Conservation (phyloP, 2,888 invertebrate species). For the Anodontia alba region DNA sequence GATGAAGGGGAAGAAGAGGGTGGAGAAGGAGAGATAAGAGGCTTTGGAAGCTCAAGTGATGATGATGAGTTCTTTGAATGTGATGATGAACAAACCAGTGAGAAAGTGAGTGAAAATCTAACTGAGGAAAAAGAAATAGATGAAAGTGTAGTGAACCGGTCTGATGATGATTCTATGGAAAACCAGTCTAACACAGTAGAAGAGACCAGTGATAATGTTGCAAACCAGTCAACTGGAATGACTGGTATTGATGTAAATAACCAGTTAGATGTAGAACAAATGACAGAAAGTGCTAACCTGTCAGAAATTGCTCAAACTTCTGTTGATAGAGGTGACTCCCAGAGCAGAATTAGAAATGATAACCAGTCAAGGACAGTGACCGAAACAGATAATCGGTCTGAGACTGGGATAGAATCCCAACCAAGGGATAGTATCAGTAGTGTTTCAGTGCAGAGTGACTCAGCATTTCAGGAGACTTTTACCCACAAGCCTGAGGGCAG, state of each 20-base stretch:
- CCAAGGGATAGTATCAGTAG: constrained; percentile 44
- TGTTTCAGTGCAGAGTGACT: constrained; percentile 56
- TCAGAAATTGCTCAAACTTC: background rate
- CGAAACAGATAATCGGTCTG: constrained; percentile 32
- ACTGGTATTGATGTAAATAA: background rate
- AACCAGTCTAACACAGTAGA: constrained; percentile 12
- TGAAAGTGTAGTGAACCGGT: constrained; percentile 27
- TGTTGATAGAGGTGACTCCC: background rate
- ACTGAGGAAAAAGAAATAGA: constrained; percentile 44
- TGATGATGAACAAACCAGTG: constrained; percentile 54
- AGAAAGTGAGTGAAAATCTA: constrained; percentile 39
- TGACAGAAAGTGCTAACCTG: background rate
- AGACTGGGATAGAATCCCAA: constrained; percentile 38
- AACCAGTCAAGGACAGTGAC: background rate
- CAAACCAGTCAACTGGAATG: background rate
- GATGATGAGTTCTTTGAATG: constrained; percentile 85
- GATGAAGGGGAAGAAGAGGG: constrained; percentile 20
- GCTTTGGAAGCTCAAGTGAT: constrained; percentile 33
- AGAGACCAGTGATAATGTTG: background rate
- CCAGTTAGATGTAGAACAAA: background rate
- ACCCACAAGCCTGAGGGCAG: constrained; percentile 88
- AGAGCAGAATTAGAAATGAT: background rate
- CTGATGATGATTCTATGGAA: constrained; percentile 13
- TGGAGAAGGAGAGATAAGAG: background rate
- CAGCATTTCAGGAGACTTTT: constrained; percentile 69